Evolutionary conservation across 2,888 invertebrate genomes (phyloP).

Genomic region (Dasysyrphus tricinctus): DNA sequence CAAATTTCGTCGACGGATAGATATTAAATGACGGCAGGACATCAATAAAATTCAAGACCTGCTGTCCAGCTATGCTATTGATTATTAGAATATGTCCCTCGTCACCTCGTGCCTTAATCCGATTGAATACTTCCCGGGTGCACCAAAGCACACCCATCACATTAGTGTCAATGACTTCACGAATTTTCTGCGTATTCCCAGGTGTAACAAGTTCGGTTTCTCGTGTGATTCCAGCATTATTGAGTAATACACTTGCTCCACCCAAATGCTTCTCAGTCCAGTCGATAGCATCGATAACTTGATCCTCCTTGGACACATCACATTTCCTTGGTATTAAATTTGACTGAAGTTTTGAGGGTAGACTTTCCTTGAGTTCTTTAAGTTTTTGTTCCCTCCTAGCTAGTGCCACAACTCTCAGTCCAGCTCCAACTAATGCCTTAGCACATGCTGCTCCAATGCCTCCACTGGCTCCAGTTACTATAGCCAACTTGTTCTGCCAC

Average conservation of each 20-base stretch:
- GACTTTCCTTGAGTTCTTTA: slow-evolving; percentile 78
- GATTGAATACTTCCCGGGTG: slow-evolving; percentile 84
- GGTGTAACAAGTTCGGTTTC: slow-evolving; percentile 80
- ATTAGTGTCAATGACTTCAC: slow-evolving; percentile 84
- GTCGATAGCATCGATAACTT: slow-evolving; percentile 85
- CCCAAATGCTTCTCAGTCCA: slow-evolving; percentile 84
- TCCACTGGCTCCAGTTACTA: slow-evolving; percentile 87
- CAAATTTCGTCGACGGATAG: slow-evolving; percentile 83
- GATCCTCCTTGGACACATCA: slow-evolving; percentile 85
- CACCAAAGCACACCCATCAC: slow-evolving; percentile 84
- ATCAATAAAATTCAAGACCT: slow-evolving; percentile 81
- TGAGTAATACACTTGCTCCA: slow-evolving; percentile 85
- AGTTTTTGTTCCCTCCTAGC: slow-evolving; percentile 84
- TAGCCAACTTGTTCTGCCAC: slow-evolving; percentile 86
- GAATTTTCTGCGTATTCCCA: slow-evolving; percentile 80
- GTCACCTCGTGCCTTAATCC: slow-evolving; percentile 83
- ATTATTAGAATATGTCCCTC: slow-evolving; percentile 85
- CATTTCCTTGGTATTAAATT: slow-evolving; percentile 84
- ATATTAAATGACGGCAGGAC: slow-evolving; percentile 82
- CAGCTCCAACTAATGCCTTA: slow-evolving; percentile 79
- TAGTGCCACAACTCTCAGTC: slow-evolving; percentile 85
- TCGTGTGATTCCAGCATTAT: slow-evolving; percentile 84
- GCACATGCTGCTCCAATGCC: slow-evolving; percentile 84
- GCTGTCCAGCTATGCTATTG: slow-evolving; percentile 83
- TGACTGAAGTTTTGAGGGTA: slow-evolving; percentile 78